Base-by-base conservation (phyloP, 2,888 invertebrate species). In the Drosophila neutralis region DNA sequence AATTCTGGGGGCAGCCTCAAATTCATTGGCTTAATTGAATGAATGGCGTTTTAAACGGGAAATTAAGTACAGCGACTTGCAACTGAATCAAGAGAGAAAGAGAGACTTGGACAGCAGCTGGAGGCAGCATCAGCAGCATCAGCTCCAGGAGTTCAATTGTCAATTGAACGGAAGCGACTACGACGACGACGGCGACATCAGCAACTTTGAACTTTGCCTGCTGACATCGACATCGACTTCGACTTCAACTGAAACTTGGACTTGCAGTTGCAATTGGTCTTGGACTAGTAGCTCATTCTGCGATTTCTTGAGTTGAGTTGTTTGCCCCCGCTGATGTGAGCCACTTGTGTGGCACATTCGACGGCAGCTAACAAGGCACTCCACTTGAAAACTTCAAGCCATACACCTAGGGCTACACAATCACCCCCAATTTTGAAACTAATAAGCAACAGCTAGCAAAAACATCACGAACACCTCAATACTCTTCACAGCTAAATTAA, bases 21-120 rank as follows among this genome's bases (percentile, higher is more conserved):
- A 91, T 90, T 91, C 90, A 91, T 92, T 91, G 91, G 90, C 91
- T 92, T 92, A 91, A 91, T 91, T 91, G 91, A 91, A 91, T 91
- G 91, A 92, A 91, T 90, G 87, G 90, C 90, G 90, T 90, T 90
- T 90, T 90, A 90, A 91, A 89, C 91, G 91, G 87, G 90, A 90
- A 91, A 91, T 91, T 91, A 87, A 90, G 87, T 91, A 81, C 90
- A 87, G 24, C 78, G 86, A 87, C 84, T 69, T 76, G 66, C 56
- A 60, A 60, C 40, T 63, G 69, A 59, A 62, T 56, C 51, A 8
- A 24, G 24, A 45, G 24, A 45, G 45, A 24, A 45, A 24, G 71
- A 18, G 29, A 40, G 45, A 63, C 54, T 57, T 57, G 42, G 15
- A 51, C 27, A 29, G 18, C 51, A 31, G 27, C 49, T 49, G 27